Percentiles rank a stretch among this genome's conserved stretches.
These are phyloP conservation scores for Bergia puertoricense DNA, from an alignment of 92 coral and sea anemone species.

Conservation along the genomic window DNA sequence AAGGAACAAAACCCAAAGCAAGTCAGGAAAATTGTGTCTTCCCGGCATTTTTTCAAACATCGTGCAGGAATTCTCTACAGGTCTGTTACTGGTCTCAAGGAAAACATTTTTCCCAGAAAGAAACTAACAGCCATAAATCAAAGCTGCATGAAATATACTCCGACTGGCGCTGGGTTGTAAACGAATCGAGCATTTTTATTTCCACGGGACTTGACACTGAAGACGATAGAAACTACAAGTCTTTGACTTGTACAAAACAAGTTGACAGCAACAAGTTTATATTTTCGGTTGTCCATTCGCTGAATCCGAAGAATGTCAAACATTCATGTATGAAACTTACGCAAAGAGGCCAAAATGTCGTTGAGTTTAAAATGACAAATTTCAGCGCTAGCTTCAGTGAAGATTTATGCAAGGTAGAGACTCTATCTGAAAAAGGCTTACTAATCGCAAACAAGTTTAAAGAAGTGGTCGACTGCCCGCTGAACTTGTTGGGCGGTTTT, in stretches of 20 bases:
- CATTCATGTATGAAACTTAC: conserved; percentile 59
- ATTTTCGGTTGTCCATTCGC: background rate
- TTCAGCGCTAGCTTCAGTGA: conserved; percentile 26
- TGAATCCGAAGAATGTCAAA: background rate
- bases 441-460: conserved; percentile 52
- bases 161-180: conserved; percentile 36
- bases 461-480: conserved; percentile 67
- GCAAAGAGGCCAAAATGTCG: conserved; percentile 61
- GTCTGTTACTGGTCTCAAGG: conserved; percentile 38
- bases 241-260: conserved; percentile 25
- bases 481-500: conserved; percentile 63
- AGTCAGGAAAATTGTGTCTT: conserved; percentile 1
- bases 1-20: conserved; percentile 1
- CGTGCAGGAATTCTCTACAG: conserved; percentile 8
- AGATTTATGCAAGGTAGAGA: conserved; percentile 44
- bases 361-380: conserved; percentile 50
- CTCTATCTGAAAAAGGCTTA: conserved; percentile 34
- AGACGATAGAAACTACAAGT: background rate
- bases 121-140: background rate
- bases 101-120: conserved; percentile 34
- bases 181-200: conserved; percentile 17
- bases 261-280: conserved; percentile 1
- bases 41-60: conserved; percentile 32
- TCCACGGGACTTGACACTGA: conserved; percentile 12
- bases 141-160: conserved; percentile 26